Base-by-base conservation (phyloP, 2,888 invertebrate genomes). In the Arctia plantaginis region DNA sequence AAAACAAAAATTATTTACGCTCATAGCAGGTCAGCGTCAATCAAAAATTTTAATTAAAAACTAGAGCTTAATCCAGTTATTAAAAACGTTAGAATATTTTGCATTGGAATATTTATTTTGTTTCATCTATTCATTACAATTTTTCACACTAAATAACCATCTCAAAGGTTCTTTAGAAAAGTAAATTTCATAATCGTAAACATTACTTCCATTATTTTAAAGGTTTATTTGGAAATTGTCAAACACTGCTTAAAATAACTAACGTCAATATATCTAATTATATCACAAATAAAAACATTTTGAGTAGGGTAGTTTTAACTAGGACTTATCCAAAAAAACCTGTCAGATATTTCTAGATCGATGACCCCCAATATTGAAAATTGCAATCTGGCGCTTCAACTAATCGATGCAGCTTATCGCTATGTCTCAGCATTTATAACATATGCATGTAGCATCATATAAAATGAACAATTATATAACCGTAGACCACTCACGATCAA, bases 401-500 rank as follows among this genome's bases (percentile, higher is more conserved):
- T 66, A 85, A 80, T 85, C 81, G 78, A 82, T 83, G 85, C 78
- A 78, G 33, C 44, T 39, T 69, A 72, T 44, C 78, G 41, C 10
- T 27, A 44, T 47, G 59, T 67, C 23, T 59, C 20, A 69, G 30
- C 18, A 13, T 62, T 65, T 15, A 65, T 55, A 69, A 65, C 33
- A 66, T 71, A 64, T n/a, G 71, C 62, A 77, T 59, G n/a, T 67
- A 77, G 79, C 74, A 79, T 83, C 51, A 76, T 74, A 74, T 72
- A 76, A 73, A 80, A 27, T 72, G 66, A 87, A 82, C 82, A 89
- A 90, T 93, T 93, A 93, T 89, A 85, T 93, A 93, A 92, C 88
- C 85, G 82, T 82, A 85, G 87, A 86, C 84, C 90, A 93, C 93
- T 93, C 93, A 94, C 93, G 88, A 92, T 90, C 83, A 85, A 87